phyloP scores from a whole-genome alignment of 2,113 vertebrate species.

The Tyrannus savana region DNA sequence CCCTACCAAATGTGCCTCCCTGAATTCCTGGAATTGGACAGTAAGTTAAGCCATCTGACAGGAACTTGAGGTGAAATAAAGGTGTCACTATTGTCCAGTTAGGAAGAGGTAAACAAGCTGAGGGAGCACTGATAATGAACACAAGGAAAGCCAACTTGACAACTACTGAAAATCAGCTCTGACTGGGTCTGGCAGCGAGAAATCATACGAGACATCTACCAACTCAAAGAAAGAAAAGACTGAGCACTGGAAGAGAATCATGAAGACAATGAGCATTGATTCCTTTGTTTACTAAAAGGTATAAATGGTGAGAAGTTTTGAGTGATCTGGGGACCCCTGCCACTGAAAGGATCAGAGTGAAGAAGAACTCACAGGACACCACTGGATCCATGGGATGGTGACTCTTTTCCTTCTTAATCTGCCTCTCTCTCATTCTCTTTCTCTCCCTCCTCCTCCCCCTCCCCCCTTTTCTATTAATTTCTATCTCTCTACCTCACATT shows the following conservation, averaged over 20 bases:
- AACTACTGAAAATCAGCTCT: neutral
- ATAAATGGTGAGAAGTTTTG: neutral
- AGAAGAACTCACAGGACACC: neutral
- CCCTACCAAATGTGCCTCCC: neutral
- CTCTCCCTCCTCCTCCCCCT: neutral
- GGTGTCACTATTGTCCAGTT: neutral
- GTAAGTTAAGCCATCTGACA: neutral
- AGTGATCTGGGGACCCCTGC: neutral
- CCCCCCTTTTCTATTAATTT: neutral
- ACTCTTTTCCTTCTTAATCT: neutral
- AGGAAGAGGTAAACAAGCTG: neutral
- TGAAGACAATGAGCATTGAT: neutral
- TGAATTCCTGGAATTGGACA: neutral
- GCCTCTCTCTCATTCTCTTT: neutral
- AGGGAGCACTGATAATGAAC: neutral
- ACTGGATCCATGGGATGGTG: neutral
- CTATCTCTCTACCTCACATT: neutral
- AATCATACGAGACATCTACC: neutral
- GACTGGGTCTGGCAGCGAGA: neutral
- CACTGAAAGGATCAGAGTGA: neutral
- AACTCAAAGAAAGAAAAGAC: neutral
- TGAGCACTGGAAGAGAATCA: neutral
- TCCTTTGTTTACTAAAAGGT: neutral
- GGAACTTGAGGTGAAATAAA: neutral
- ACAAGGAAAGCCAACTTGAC: neutral